Evolutionary conservation across 2,797 vertebrate genomes (phyloP).

Genomic region (Clarias platycephalus): DNA sequence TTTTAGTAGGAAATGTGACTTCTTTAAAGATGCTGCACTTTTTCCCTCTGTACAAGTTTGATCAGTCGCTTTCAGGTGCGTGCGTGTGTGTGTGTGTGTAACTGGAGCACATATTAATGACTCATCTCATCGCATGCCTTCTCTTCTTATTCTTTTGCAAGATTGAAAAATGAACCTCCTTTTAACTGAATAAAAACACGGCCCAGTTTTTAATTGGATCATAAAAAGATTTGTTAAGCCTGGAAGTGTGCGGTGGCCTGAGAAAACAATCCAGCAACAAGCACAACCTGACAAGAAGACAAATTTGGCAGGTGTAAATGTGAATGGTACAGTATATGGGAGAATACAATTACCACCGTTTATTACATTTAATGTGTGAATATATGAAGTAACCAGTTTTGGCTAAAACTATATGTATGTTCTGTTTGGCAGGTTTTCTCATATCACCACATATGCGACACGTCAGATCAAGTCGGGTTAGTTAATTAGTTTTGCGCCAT

Average conservation of each 20-base stretch:
- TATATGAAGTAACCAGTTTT: background rate
- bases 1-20: conserved; percentile 52
- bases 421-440: background rate
- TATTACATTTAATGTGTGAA: background rate
- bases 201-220: background rate
- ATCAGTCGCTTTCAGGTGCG: background rate
- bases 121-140: background rate
- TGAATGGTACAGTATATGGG: background rate
- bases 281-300: background rate
- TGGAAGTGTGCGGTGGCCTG: background rate
- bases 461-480: too few relatives aligned
- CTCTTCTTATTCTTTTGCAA: background rate
- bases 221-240: background rate
- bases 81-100: background rate
- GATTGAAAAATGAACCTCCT: background rate
- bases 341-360: background rate
- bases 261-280: background rate
- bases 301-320: background rate
- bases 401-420: background rate
- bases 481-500: too few relatives aligned
- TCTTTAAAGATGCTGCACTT: conserved; percentile 43
- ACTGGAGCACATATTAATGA: background rate
- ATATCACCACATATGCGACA: too few relatives aligned
- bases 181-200: background rate
- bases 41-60: background rate